Conservation (phyloP, 2,113 vertebrate species). For the Orientallactaga bullata region DNA sequence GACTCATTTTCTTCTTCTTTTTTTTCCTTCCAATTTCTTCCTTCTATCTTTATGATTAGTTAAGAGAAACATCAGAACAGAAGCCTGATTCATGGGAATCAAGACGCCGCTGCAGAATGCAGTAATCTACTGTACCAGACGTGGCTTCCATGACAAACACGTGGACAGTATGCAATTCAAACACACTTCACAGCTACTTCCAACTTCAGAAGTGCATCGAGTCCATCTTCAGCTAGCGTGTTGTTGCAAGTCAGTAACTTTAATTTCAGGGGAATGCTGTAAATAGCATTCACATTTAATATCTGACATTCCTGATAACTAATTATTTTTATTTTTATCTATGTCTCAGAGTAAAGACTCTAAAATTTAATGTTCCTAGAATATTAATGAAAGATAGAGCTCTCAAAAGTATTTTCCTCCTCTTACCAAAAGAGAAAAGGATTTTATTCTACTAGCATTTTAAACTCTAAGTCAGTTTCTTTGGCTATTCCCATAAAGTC, state of each 20-base stretch:
- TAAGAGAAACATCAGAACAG: not conserved
- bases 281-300: not conserved
- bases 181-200: not conserved
- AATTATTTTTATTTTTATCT: constrained; percentile 49
- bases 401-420: constrained; percentile 13
- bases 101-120: not conserved
- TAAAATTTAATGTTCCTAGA: not conserved
- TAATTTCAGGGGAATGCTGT: constrained; percentile 4
- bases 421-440: not conserved
- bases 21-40: not conserved
- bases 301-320: not conserved
- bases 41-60: not conserved
- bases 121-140: accelerated
- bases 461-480: not conserved
- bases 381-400: constrained; percentile 21
- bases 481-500: not conserved
- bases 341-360: constrained; percentile 31
- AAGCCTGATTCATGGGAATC: not conserved
- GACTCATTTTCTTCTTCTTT: not conserved
- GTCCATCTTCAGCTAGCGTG: not conserved
- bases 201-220: not conserved
- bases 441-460: not conserved
- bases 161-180: not conserved
- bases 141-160: not conserved
- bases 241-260: not conserved